A percentile compares a stretch with the other conserved stretches of the same genome.
phyloP scores from a whole-genome alignment of 1,140 invertebrate genomes.

The Ooceraea biroi region DNA sequence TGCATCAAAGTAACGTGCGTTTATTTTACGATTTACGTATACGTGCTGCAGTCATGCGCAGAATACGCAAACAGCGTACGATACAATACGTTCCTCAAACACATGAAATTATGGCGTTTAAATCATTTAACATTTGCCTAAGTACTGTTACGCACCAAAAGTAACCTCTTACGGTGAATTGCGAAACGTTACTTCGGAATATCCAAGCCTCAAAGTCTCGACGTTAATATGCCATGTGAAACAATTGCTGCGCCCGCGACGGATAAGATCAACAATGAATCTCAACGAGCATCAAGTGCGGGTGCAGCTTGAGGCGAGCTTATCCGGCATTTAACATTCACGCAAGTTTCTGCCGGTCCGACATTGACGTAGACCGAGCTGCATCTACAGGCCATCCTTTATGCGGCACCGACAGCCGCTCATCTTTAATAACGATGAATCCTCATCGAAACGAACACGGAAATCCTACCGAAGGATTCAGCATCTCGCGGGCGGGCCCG shows the following conservation, averaged over 20 bases:
- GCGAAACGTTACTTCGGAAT: neutral
- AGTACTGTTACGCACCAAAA: neutral
- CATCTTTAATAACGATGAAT: constrained; percentile 21
- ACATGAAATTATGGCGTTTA: neutral
- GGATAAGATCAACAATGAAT: constrained; percentile 38
- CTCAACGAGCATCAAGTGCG: constrained; percentile 15
- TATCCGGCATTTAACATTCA: constrained; percentile 35
- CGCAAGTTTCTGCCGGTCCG: neutral
- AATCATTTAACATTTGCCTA: neutral
- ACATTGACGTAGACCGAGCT: neutral
- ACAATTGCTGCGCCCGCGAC: constrained; percentile 25
- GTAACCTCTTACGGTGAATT: neutral
- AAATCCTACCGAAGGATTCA: constrained; percentile 12
- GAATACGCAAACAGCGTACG: no score
- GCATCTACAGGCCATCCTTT: neutral
- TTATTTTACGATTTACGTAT: neutral
- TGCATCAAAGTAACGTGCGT: constrained; percentile 4
- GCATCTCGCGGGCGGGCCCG: neutral
- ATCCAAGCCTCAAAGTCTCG: constrained; percentile 12
- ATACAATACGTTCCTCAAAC: neutral
- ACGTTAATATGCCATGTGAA: neutral
- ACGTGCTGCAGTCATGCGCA: no score
- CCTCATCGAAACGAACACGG: neutral
- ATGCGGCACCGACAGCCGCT: neutral
- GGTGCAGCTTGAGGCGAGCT: neutral